Evolutionary conservation across 2,113 vertebrate genomes (phyloP).

Genomic region (Asarcornis scutulata): DNA sequence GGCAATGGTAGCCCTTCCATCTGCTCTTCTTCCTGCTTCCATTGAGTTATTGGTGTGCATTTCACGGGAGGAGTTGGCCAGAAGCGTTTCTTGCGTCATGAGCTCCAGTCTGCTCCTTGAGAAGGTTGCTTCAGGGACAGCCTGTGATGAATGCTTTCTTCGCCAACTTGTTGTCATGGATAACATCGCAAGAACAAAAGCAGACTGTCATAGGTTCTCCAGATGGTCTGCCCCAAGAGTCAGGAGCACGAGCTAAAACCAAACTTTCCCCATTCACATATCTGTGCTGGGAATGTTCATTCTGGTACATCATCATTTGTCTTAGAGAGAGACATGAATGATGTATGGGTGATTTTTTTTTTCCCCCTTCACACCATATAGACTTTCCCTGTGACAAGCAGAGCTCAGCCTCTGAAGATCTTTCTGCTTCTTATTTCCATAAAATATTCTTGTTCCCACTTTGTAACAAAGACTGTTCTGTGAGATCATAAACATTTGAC

Average conservation of each 20-base stretch:
- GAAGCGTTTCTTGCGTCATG: not conserved
- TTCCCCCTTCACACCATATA: not conserved
- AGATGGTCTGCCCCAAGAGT: not conserved
- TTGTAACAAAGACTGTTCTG: not conserved
- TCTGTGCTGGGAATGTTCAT: not conserved
- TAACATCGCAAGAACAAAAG: slow-evolving; percentile 3
- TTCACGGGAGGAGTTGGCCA: not conserved
- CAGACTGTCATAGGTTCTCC: not conserved
- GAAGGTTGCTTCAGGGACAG: not conserved
- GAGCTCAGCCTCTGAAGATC: not conserved
- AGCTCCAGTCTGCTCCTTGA: not conserved
- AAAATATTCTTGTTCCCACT: not conserved
- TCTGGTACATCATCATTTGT: not conserved
- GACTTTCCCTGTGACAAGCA: not conserved
- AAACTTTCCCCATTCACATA: not conserved
- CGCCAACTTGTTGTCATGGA: slow-evolving; percentile 25
- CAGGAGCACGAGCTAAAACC: not conserved
- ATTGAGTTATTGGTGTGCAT: not conserved
- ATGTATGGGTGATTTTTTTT: fast-evolving
- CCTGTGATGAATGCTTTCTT: not conserved
- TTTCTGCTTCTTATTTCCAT: not conserved
- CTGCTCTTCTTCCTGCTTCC: not conserved
- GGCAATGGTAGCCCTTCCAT: not conserved
- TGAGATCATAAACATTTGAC: not conserved
- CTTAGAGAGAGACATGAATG: not conserved